phyloP scores from a whole-genome alignment of 2,797 vertebrate genomes.

The Schizopygopsis pylzovi region DNA sequence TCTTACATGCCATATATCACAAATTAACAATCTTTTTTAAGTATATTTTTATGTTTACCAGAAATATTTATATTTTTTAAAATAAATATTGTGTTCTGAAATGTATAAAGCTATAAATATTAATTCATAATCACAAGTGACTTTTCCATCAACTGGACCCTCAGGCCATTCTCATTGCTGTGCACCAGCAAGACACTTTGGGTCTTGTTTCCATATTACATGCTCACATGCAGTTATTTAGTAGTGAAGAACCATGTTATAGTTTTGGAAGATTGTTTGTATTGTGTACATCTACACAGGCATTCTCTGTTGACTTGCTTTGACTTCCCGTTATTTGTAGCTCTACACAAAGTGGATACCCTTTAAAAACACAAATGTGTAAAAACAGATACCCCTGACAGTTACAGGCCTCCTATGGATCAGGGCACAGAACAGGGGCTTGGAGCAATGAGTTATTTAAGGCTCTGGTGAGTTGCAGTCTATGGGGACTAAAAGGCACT shows the following conservation, averaged over 20 bases:
- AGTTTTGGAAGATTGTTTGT: background rate
- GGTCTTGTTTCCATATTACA: background rate
- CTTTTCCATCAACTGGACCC: background rate
- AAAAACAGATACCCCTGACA: background rate
- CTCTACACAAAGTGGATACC: background rate
- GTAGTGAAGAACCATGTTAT: constrained; percentile 2
- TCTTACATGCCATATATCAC: background rate
- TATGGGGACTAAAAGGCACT: constrained; percentile 25
- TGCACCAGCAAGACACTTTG: background rate
- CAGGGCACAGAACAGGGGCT: background rate
- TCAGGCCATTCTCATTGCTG: too few relatives aligned
- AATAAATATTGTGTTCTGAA: background rate
- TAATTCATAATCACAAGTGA: background rate
- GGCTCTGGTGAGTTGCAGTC: background rate
- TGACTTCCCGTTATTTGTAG: background rate
- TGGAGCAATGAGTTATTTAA: constrained; percentile 37
- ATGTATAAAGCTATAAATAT: background rate
- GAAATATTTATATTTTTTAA: background rate
- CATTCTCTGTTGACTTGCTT: background rate
- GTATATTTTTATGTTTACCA: background rate
- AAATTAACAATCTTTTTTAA: background rate
- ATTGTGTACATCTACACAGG: background rate
- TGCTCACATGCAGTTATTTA: background rate
- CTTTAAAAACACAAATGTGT: background rate
- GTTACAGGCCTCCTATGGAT: background rate